Percentiles rank a stretch among this genome's conserved stretches.
phyloP scores from a whole-genome alignment of 2,113 vertebrate genomes.

The Onychorhynchus coronatus region DNA sequence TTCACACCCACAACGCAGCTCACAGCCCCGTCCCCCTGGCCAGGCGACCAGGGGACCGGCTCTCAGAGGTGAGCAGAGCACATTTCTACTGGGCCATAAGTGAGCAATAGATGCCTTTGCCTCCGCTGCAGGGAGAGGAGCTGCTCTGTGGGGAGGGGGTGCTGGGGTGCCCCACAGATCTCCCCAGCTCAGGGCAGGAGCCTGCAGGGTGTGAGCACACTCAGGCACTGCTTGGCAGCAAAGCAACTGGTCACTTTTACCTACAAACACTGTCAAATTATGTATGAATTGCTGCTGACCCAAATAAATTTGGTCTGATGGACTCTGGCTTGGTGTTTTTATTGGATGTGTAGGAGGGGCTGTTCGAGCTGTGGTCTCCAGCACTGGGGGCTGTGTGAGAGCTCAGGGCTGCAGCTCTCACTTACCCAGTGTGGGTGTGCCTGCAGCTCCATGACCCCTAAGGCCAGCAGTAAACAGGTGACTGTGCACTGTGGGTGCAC shows the following conservation, averaged over 20 bases:
- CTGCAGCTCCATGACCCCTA: not conserved
- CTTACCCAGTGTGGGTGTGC: fast-evolving
- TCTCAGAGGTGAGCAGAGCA: not conserved
- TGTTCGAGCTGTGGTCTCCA: fast-evolving
- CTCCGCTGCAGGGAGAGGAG: not conserved
- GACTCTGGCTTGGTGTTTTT: slow-evolving; percentile 3
- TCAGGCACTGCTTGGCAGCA: not conserved
- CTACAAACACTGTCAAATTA: not conserved
- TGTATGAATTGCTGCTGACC: not conserved
- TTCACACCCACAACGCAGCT: fast-evolving
- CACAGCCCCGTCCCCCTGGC: not conserved
- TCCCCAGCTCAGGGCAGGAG: not conserved
- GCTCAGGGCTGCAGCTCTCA: not conserved
- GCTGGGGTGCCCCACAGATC: not conserved
- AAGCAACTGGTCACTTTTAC: not conserved
- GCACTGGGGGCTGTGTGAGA: fast-evolving
- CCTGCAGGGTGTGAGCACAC: not conserved
- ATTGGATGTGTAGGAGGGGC: not conserved
- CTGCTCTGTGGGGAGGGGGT: not conserved
- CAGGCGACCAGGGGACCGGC: fast-evolving
- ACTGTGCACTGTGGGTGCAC: not conserved
- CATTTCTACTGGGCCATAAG: not conserved
- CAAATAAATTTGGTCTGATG: slow-evolving; percentile 34
- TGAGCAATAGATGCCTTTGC: not conserved
- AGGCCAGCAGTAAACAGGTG: not conserved